A percentile compares a stretch with the other conserved stretches of the same genome.
Evolutionary conservation across 2,888 invertebrate genomes (phyloP).

Genomic region (Apamea monoglypha): DNA sequence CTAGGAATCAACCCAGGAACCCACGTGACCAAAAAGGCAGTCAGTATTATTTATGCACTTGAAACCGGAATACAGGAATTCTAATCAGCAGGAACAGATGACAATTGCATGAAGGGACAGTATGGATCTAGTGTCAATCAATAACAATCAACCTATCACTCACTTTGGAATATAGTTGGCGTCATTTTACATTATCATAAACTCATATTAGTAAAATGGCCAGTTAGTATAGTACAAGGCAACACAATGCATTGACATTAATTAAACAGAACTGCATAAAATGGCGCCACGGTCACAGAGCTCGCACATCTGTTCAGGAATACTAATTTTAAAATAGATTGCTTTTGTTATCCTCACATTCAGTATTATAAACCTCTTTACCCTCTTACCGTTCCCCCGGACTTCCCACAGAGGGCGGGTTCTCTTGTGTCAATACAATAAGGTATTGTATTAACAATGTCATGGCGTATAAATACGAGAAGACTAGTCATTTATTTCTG

Average conservation of each 20-base stretch:
- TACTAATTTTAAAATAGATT: constrained; percentile 45
- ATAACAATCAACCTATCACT: neutral
- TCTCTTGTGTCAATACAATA: constrained; percentile 25
- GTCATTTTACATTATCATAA: neutral
- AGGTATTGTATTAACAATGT: constrained; percentile 21
- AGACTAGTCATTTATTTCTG: neutral
- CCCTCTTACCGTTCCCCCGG: neutral
- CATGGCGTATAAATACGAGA: constrained; percentile 19
- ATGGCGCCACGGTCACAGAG: neutral
- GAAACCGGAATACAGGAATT: neutral
- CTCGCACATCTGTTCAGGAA: constrained; percentile 30
- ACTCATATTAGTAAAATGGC: neutral
- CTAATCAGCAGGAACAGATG: constrained; percentile 7
- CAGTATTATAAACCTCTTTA: constrained; percentile 17
- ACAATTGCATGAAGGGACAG: neutral
- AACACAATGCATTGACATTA: neutral
- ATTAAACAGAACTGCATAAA: constrained; percentile 2
- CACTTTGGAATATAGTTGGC: neutral
- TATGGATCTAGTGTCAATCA: neutral
- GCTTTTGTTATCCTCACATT: constrained; percentile 25
- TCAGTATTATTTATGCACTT: neutral
- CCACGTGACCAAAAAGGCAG: neutral
- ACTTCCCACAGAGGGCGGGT: constrained; percentile 21
- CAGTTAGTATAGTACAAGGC: neutral
- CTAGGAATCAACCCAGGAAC: too few relatives aligned